phyloP scores from a whole-genome alignment of 2,113 vertebrate genomes.

The Gorsachius goisagi region DNA sequence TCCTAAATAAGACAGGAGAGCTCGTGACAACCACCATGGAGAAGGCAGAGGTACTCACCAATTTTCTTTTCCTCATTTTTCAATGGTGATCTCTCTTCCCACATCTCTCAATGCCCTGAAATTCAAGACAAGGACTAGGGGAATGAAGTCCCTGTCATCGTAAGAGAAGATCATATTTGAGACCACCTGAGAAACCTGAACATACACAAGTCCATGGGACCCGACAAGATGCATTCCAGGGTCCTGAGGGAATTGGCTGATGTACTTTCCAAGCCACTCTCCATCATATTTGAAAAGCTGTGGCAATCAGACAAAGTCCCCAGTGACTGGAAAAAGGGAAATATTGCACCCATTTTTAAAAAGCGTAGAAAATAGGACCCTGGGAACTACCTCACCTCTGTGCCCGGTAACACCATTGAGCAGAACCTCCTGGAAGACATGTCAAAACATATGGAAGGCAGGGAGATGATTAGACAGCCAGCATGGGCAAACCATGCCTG shows the following conservation, averaged over 20 bases:
- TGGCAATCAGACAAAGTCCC: background rate
- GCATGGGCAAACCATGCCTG: background rate
- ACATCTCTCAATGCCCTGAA: background rate
- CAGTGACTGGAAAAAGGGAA: background rate
- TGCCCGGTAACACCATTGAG: background rate
- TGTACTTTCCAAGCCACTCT: background rate
- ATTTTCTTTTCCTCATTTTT: background rate
- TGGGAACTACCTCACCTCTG: background rate
- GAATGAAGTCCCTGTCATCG: background rate
- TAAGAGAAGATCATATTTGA: background rate
- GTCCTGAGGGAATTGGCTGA: background rate
- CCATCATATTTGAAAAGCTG: background rate
- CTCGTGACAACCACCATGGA: background rate
- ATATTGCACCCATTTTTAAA: background rate
- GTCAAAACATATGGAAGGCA: background rate
- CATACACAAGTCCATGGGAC: background rate
- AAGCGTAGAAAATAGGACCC: background rate
- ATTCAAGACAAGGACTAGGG: background rate
- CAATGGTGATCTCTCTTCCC: background rate
- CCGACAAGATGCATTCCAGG: background rate
- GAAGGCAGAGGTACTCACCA: background rate
- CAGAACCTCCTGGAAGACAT: background rate
- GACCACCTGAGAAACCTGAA: background rate
- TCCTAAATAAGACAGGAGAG: background rate
- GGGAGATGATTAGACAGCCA: background rate